Evolutionary conservation across 1,140 invertebrate genomes (phyloP).

Genomic region (Anagrus nilaparvatae): DNA sequence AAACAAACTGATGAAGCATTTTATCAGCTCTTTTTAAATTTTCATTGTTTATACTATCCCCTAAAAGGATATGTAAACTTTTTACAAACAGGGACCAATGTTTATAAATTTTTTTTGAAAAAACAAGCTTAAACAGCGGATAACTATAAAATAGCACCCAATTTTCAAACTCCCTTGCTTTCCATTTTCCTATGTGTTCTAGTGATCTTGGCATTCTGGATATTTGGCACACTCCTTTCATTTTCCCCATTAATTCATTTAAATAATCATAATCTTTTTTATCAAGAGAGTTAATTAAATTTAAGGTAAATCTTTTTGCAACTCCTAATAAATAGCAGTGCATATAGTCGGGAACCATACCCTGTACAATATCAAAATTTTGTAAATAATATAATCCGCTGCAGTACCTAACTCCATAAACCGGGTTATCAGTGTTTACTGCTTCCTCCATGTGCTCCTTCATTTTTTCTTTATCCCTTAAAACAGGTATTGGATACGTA

Average conservation of each 20-base stretch:
- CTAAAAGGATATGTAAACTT: conserved; percentile 4
- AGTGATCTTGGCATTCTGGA: conserved; percentile 5
- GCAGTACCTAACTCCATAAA: neutral
- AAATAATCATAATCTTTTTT: no score
- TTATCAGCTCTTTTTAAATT: neutral
- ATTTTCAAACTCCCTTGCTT: conserved; percentile 7
- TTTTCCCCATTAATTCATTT: no score
- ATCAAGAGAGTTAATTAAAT: no score
- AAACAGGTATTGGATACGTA: neutral
- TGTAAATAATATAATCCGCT: neutral
- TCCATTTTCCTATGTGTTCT: conserved; percentile 4
- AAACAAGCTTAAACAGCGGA: neutral
- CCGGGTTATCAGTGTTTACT: neutral
- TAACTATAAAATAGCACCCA: conserved; percentile 3
- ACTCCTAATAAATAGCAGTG: neutral
- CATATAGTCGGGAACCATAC: conserved; percentile 3
- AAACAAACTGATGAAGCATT: conserved; percentile 1
- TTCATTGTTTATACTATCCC: neutral
- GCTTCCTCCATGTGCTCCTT: neutral
- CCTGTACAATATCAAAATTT: conserved; percentile 1
- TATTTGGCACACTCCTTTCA: no score
- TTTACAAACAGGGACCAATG: conserved; percentile 6
- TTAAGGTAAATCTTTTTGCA: neutral
- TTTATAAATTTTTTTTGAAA: neutral
- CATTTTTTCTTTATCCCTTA: neutral